These are phyloP conservation scores for Amazona vittata DNA, from an alignment of 2,113 vertebrate species.

Conservation along the genomic window DNA sequence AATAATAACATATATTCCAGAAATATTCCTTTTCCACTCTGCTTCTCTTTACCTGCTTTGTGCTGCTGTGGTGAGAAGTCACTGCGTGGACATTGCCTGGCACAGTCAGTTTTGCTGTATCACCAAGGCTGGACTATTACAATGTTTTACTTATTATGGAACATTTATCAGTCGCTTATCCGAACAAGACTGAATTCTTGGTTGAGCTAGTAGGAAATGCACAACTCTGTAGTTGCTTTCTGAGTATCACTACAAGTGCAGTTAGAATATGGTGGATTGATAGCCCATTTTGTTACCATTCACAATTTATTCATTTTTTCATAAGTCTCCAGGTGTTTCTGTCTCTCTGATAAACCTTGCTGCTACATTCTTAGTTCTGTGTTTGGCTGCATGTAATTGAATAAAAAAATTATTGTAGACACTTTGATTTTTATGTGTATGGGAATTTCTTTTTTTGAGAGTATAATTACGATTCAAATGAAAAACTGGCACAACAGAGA, in stretches of 20 bases:
- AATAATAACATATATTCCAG: background rate
- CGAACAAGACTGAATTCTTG: background rate
- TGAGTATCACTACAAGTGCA: background rate
- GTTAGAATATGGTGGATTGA: no score
- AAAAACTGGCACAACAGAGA: background rate
- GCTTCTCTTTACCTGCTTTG: background rate
- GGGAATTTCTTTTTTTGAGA: background rate
- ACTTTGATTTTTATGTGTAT: background rate
- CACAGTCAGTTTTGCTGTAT: background rate
- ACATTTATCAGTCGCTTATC: fast-evolving
- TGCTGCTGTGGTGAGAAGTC: background rate
- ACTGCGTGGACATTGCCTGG: background rate
- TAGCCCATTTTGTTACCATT: background rate
- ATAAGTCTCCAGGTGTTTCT: background rate
- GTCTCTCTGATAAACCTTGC: background rate
- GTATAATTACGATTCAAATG: background rate
- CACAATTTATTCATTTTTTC: background rate
- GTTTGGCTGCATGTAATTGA: background rate
- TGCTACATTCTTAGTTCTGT: background rate
- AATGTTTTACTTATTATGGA: background rate
- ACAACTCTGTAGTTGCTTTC: background rate
- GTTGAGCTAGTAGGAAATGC: background rate
- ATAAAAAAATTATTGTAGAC: background rate
- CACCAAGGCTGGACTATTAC: background rate
- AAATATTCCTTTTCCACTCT: background rate